Evolutionary conservation across 2,113 vertebrate genomes (phyloP).

Genomic region (Dendropsophus ebraccatus): DNA sequence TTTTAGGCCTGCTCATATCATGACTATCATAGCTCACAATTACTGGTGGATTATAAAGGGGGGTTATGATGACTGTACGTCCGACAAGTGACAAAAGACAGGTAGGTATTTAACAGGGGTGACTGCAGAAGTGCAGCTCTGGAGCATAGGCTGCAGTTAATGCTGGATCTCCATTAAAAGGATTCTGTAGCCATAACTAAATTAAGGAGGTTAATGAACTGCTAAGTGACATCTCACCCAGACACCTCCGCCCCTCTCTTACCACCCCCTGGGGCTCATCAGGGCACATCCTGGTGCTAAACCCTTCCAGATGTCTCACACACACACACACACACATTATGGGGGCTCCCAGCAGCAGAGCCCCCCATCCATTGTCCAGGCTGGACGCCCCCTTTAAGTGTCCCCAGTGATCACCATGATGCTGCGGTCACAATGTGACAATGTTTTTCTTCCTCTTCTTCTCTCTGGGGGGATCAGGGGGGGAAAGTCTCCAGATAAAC

Average conservation of each 20-base stretch:
- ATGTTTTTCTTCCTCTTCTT: slow-evolving; percentile 4
- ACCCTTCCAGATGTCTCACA: slow-evolving; percentile 4
- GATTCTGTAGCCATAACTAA: not conserved
- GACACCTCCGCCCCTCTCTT: too few relatives aligned
- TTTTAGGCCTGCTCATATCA: too few relatives aligned
- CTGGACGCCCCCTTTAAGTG: not conserved
- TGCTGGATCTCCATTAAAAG: not conserved
- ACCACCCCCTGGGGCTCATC: not conserved
- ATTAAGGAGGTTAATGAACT: not conserved
- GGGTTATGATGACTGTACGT: too few relatives aligned
- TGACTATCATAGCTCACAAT: too few relatives aligned
- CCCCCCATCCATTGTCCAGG: not conserved
- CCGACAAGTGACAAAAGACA: too few relatives aligned
- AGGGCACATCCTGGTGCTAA: not conserved
- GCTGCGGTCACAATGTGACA: not conserved
- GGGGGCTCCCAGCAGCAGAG: too few relatives aligned
- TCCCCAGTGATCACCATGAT: not conserved
- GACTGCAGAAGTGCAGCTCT: too few relatives aligned
- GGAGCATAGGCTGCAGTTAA: not conserved
- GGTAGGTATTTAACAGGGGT: too few relatives aligned
- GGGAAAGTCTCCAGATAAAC: slow-evolving; percentile 31
- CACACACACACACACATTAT: not conserved
- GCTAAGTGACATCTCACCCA: not conserved
- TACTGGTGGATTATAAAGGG: too few relatives aligned
- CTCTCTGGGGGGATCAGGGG: not conserved